These are phyloP conservation scores for Hyla sarda DNA, from an alignment of 2,113 vertebrate species.

Conservation along the genomic window DNA sequence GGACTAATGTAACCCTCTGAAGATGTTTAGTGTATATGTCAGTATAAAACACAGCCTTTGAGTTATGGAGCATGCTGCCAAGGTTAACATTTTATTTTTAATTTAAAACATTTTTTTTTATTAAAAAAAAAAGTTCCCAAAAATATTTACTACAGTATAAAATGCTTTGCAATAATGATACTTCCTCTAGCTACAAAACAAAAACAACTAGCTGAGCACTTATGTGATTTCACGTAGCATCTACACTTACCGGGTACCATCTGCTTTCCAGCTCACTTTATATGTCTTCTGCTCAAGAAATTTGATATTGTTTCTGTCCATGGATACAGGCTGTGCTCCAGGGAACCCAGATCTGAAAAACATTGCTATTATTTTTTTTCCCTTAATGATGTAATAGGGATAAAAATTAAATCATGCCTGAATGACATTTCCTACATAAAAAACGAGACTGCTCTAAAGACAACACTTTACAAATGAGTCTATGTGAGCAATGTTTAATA, in stretches of 20 bases:
- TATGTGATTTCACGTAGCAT: constrained; percentile 30
- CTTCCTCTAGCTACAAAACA: background rate
- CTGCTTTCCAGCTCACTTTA: constrained; percentile 99
- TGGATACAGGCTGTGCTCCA: constrained; percentile 96
- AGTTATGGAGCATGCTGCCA: no score
- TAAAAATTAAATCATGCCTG: constrained; percentile 56
- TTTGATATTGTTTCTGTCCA: constrained; percentile 94
- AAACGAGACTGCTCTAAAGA: background rate
- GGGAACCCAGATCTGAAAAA: constrained; percentile 90
- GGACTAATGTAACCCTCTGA: no score
- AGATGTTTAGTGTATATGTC: no score
- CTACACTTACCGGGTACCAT: constrained; percentile 91
- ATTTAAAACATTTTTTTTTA: no score
- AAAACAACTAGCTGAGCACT: background rate
- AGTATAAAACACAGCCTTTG: no score
- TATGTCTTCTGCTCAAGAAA: constrained; percentile 93
- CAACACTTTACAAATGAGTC: constrained; percentile 23
- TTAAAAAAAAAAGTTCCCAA: no score
- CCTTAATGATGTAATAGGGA: constrained; percentile 53
- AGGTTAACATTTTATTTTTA: no score
- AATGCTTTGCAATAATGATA: background rate
- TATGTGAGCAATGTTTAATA: background rate
- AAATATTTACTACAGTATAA: no score
- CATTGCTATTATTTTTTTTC: constrained; percentile 59
- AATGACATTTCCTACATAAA: constrained; percentile 42